Base-by-base conservation (phyloP, 2,888 invertebrate species). In the Epsilonema sp. region DNA sequence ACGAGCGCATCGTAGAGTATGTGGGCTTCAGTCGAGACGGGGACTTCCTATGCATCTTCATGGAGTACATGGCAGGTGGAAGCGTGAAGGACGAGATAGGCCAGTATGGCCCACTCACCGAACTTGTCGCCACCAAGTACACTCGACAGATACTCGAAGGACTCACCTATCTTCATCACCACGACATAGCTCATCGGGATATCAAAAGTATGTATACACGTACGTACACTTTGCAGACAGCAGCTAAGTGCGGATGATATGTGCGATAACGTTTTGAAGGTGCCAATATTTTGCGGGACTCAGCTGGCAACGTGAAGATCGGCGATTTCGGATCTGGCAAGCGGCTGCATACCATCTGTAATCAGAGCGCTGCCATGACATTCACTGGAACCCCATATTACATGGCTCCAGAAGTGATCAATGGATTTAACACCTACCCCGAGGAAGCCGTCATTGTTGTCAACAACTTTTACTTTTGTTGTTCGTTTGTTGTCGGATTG, bases 21-120 rank as follows among this genome's bases (percentile, higher is more conserved):
- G 61, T 60, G 54, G 70, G 70, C 23, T 63, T 65, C 50, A 56
- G 58, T 42, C 56, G 65, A 47, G 62, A 63, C 36, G 57, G 58
- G 23, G 53, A 54, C 37, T 55, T 60, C 24, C 57, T 70, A 25
- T 65, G 61, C 46, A 70, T 71, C 52, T 70, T 71, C 54, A 70
- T 71, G 67, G 71, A 71, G 55, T 70, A 64, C 52, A 68, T 71
- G 68, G 60, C 68, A 5, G 69, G 70, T 52, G 70, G 70, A 11
- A 69, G 70, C n/a, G 60, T 71, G 24, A 65, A 66, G 52, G 69
- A 70, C 52, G 60, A 65, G 46, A 54, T 68, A 25, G 55, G 55
- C 39, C 62, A 60, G 26, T 68, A 67, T 49, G 70, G 69, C 2
- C 55, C 66, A 2, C 52, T 69, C 49, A 60, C 59, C 16, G 67